Conservation (phyloP, 2,113 vertebrate genomes). For the Callocephalon fimbriatum region DNA sequence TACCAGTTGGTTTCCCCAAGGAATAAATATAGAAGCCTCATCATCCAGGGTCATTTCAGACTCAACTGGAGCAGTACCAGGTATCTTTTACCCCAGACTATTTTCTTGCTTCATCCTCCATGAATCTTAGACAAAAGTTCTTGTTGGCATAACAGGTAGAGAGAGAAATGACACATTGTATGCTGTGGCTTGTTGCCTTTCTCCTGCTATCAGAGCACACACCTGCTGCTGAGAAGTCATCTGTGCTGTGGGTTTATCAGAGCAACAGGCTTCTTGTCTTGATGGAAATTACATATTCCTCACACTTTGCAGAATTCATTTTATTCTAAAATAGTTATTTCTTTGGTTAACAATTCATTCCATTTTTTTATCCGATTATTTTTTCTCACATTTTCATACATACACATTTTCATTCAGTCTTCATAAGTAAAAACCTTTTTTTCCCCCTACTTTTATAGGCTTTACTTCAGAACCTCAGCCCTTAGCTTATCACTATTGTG, state of each 20-base stretch:
- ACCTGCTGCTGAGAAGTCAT: not conserved
- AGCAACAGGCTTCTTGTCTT: not conserved
- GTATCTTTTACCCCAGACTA: not conserved
- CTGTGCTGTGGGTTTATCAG: not conserved
- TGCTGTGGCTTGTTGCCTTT: not conserved
- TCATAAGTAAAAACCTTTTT: not conserved
- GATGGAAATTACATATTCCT: not conserved
- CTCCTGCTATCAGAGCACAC: not conserved
- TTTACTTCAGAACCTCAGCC: not conserved
- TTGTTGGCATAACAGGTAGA: not conserved
- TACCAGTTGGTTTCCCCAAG: not conserved
- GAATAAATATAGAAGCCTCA: not conserved
- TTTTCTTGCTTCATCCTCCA: not conserved
- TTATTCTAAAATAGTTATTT: not conserved
- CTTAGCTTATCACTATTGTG: not conserved
- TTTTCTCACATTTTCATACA: not conserved
- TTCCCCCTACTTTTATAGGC: not conserved
- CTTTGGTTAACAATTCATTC: not conserved
- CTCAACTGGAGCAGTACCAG: not conserved
- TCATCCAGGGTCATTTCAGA: not conserved
- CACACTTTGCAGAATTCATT: not conserved
- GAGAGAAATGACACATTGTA: not conserved
- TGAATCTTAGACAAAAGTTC: not conserved
- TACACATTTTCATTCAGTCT: not conserved
- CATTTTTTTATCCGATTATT: not conserved